Conservation (phyloP, 2,888 invertebrate genomes). For the Coremacera marginata region DNA sequence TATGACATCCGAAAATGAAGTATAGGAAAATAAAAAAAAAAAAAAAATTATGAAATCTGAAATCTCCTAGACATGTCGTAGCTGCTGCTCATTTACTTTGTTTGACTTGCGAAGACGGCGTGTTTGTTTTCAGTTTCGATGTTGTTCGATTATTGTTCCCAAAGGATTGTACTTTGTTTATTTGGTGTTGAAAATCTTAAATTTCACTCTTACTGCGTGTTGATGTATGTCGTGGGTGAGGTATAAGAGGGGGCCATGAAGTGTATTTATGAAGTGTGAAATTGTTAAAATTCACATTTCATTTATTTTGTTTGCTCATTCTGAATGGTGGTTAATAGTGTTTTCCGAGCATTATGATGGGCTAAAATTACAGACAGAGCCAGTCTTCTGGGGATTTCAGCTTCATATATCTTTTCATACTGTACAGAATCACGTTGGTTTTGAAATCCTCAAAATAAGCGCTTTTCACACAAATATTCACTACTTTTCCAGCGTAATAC, state of each 20-base stretch:
- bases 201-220: conserved; percentile 11
- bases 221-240: not conserved
- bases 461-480: too few species aligned
- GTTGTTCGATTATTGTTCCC: conserved; percentile 27
- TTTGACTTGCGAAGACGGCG: not conserved
- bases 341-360: not conserved
- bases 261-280: conserved; percentile 44
- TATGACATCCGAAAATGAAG: conserved; percentile 32
- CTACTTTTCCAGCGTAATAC: too few species aligned
- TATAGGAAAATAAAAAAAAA: not conserved
- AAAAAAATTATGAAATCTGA: conserved; percentile 11
- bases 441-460: too few species aligned
- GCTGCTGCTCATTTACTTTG: conserved; percentile 7
- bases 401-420: too few species aligned
- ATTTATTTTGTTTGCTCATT: not conserved
- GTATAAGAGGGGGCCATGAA: not conserved
- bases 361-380: not conserved
- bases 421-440: too few species aligned
- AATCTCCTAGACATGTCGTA: conserved; percentile 14
- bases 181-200: conserved; percentile 14
- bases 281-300: conserved; percentile 13
- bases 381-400: too few species aligned
- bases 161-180: conserved; percentile 37
- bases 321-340: not conserved
- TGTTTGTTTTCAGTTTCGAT: not conserved